Base-by-base conservation (phyloP, 2,113 vertebrate species). In the Mormyrus iriodes region DNA sequence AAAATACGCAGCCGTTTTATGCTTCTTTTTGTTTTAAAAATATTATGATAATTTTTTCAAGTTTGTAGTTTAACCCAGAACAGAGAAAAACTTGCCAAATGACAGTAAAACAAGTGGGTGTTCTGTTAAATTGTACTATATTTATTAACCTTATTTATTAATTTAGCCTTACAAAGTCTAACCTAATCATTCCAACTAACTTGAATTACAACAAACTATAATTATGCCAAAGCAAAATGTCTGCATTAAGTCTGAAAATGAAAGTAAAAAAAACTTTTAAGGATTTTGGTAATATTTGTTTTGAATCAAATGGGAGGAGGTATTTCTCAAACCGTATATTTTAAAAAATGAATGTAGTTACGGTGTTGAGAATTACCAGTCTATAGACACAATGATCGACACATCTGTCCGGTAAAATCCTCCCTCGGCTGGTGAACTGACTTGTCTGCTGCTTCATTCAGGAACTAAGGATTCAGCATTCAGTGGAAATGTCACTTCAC, bases 401-500 rank as follows among this genome's bases (percentile, higher is more conserved):
- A 24, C 55, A 24, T 19, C 44, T 89, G 88, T 9, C 27, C 8
- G 49, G 15, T 55, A 55, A 83, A n/a, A 31, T 8, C 65, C 13
- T 13, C 3, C 42, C 7, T 27, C 3, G 4, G n/a, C 39, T 48
- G 21, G 27, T 88, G 88, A 51, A 3, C 51, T 31, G 35, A 51
- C 6, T 52, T 42, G 9, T 21, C 73, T 85, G 51, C 24, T 85
- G 53, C 3, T 49, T 85, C 12, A 69, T 86, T 89, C 55, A 69
- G n/a, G 61, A 19, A 65, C 39, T 42, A 58, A 51, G 82, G 69
- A 84, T 89, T 24, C 61, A n/a, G 51, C 88, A 90, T 86, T 24
- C 48, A 49, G 24, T 88, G 82, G 19, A 90, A 89, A 85, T 88
- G 85, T 91, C 69, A 93, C 88, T 19, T 83, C 83, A 65, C 44